Evolutionary conservation across 2,888 invertebrate genomes (phyloP), one percentile per base, ranked within the genome.

Genomic region (Ornithoptera alexandrae): DNA sequence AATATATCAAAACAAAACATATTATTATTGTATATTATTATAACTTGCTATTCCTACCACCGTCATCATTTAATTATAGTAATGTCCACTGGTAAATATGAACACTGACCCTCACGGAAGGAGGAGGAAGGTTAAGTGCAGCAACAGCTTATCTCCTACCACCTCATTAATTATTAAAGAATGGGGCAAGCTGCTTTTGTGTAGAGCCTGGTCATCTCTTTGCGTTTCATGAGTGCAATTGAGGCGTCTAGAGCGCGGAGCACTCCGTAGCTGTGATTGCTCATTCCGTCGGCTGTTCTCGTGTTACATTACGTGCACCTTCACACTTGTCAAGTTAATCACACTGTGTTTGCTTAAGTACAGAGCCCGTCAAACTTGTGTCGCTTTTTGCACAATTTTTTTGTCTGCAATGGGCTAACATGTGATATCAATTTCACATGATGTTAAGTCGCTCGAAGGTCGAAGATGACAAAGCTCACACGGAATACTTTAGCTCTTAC

Each of bases 271-370:
- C 53, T 65, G 36, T 69, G 66, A 62, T 69, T 69, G 65, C 53
- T 65, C 58, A 69, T 69, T 69, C 62, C 22, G 58, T 57, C 46
- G 58, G 42, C 50, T 24, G 46, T 58, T 65, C 65, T 65, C 46
- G 30, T 20, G 42, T 15, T 22, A 65, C 61, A 60, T 64, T 20
- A 22, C 39, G 36, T 68, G n/a, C 36, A 50, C 59, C 46, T 22
- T 57, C 20, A 68, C 50, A 20, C n/a, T 17, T 20, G 56, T 61
- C 42, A 65, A 61, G 39, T 42, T 69, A 62, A 65, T 61, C 69
- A 56, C 42, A 53, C n/a, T 60, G 60, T 59, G 42, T 59, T 65
- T 59, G 39, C 59, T 65, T 46, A 39, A 24, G 30, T 36, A 24
- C 57, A 65, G 4, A 15, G 56, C 7, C 18, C 6, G n/a, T 39